Evolutionary conservation across 2,113 vertebrate species (phyloP), one percentile per base, ranked within the genome.

Genomic region (Mustela nigripes): DNA sequence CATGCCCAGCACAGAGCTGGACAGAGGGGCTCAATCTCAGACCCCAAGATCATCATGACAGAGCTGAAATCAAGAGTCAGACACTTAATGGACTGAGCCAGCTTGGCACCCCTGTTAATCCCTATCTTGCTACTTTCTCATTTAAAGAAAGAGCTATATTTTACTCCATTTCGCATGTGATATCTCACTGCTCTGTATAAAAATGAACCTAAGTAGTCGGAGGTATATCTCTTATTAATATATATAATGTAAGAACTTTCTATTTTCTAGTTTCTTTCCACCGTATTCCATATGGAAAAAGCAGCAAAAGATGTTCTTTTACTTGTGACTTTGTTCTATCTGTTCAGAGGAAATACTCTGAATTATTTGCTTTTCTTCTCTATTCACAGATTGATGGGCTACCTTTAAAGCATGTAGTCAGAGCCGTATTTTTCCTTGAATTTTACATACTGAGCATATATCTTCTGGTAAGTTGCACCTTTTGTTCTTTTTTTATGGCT

Each of bases 401-500:
- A 96, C 92, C 95, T 97, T 98, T 98, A 98, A 98, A 91, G 56
- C 62, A 50, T 86, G 81, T 53, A 65, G 48, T 42, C 79, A 96
- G 60, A 80, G n/a, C 28, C 28, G 16, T 42, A 71, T n/a, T 95
- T 96, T 96, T 78, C 79, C 85, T 93, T 91, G 62, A n/a, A 18
- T 85, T 95, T 92, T 98, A 92, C 94, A 97, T 96, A 88, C 83
- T 97, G 97, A 98, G 97, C 93, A 96, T 95, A 89, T 95, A 97
- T 95, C 96, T 96, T 92, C 48, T 79, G 96, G 91, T 98, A 98
- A 82, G 33, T 71, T 80, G 33, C 69, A 92, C 50, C 97, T 98
- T 98, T 98, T 98, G 98, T 97, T 94, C n/a, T 93, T 97, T 87
- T 86, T 79, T 85, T 93, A 76, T 81, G 76, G 67, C 87, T 98